Evolutionary conservation across 2,888 invertebrate species (phyloP).

Genomic region (Anthophora plumipes): DNA sequence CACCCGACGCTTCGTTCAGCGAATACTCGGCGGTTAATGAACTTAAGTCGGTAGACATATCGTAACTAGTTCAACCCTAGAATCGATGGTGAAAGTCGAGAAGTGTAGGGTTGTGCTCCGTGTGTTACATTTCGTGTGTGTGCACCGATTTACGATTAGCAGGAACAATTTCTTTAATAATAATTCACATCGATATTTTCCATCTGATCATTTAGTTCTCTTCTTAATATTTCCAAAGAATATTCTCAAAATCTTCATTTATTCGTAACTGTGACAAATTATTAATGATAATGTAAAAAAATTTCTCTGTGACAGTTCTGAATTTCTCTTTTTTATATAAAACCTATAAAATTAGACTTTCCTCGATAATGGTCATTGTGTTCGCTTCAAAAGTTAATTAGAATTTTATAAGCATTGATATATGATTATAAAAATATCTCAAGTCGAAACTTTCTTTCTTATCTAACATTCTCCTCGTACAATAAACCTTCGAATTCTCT

Average conservation of each 20-base stretch:
- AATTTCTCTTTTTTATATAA: too few relatives aligned
- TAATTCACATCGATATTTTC: not conserved
- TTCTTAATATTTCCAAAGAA: not conserved
- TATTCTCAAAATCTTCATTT: too few relatives aligned
- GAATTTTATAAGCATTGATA: too few relatives aligned
- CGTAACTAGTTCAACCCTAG: slow-evolving; percentile 34
- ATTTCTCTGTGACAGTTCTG: too few relatives aligned
- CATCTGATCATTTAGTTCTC: not conserved
- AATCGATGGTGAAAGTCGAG: slow-evolving; percentile 41
- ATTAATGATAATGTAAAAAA: not conserved
- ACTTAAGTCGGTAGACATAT: slow-evolving; percentile 40
- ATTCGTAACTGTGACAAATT: not conserved
- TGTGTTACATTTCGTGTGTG: not conserved
- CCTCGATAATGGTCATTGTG: too few relatives aligned
- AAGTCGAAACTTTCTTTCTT: too few relatives aligned
- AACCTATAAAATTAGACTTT: too few relatives aligned
- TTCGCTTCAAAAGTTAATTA: too few relatives aligned
- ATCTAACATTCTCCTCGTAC: not conserved
- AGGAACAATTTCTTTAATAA: not conserved
- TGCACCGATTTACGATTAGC: slow-evolving; percentile 1
- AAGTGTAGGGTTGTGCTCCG: slow-evolving; percentile 16
- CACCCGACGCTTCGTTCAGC: slow-evolving; percentile 22
- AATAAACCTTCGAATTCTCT: not conserved
- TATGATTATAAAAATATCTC: too few relatives aligned
- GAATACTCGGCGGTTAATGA: slow-evolving; percentile 39